Percentiles rank a stretch among this genome's conserved stretches.
Evolutionary conservation across 2,888 invertebrate genomes (phyloP).

Genomic region (Apotomis betuletana): DNA sequence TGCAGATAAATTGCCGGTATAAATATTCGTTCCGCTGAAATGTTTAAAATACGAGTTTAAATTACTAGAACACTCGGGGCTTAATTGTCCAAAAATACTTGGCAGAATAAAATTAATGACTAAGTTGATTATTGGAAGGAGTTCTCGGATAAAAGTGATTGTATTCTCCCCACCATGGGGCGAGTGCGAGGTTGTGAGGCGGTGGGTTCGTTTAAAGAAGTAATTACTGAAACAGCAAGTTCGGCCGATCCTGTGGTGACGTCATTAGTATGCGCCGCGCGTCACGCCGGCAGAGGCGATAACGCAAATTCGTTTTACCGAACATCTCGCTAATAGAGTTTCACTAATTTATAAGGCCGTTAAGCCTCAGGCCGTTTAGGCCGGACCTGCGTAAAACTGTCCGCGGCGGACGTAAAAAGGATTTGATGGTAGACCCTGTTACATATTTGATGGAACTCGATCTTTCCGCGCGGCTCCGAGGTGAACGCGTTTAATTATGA

Average conservation of each 20-base stretch:
- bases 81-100: slow-evolving; percentile 52
- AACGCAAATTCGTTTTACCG: slow-evolving; percentile 82
- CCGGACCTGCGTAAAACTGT: slow-evolving; percentile 73
- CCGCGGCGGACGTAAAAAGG: slow-evolving; percentile 76
- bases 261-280: slow-evolving; percentile 77
- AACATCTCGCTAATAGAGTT: slow-evolving; percentile 83
- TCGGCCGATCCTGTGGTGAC: slow-evolving; percentile 63
- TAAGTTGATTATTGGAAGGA: slow-evolving; percentile 72
- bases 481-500: slow-evolving; percentile 73
- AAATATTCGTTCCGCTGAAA: slow-evolving; percentile 16
- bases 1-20: slow-evolving; percentile 9
- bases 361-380: slow-evolving; percentile 60
- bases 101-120: slow-evolving; percentile 52
- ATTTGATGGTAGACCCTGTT: slow-evolving; percentile 75
- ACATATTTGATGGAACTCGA: slow-evolving; percentile 75
- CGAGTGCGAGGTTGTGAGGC: slow-evolving; percentile 47
- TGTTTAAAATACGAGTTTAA: slow-evolving; percentile 33
- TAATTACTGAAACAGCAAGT: slow-evolving; percentile 79
- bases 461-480: slow-evolving; percentile 64
- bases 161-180: slow-evolving; percentile 54
- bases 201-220: slow-evolving; percentile 77
- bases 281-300: slow-evolving; percentile 75
- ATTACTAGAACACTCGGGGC: slow-evolving; percentile 47
- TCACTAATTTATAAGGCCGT: slow-evolving; percentile 83
- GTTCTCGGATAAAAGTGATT: slow-evolving; percentile 70